phyloP scores from a whole-genome alignment of 2,797 vertebrate genomes.

The Gymnothorax javanicus region DNA sequence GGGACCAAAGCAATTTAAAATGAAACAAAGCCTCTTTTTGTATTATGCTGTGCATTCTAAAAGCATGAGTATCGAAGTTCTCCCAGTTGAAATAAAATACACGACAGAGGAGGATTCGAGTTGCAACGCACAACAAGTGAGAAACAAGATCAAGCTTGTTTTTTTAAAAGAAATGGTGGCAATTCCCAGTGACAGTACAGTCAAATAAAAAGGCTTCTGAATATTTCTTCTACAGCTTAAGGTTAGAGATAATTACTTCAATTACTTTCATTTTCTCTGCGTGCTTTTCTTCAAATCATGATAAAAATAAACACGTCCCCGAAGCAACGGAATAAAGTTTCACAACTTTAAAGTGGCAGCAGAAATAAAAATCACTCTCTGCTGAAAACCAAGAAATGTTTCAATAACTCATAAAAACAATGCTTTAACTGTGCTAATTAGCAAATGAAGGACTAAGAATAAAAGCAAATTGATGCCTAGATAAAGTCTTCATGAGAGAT shows the following conservation, averaged over 20 bases:
- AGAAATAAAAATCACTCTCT: constrained; percentile 9
- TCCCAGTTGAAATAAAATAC: neutral
- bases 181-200: neutral
- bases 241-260: constrained; percentile 8
- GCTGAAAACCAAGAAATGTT: neutral
- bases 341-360: neutral
- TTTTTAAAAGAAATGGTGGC: neutral
- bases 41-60: neutral
- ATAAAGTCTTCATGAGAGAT: too few relatives aligned
- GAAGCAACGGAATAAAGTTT: constrained; percentile 10
- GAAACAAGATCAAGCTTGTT: neutral
- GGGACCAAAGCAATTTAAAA: neutral
- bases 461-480: neutral
- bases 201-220: neutral
- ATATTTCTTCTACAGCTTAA: neutral
- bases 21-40: neutral
- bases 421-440: neutral
- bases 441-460: neutral
- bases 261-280: neutral
- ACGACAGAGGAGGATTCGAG: neutral
- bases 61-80: neutral
- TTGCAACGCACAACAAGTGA: neutral
- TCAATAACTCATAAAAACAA: neutral
- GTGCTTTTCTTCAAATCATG: neutral
- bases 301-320: constrained; percentile 16